A percentile compares a stretch with the other conserved stretches of the same genome.
phyloP scores from a whole-genome alignment of 2,797 vertebrate genomes.

The Manis crassicaudata region DNA sequence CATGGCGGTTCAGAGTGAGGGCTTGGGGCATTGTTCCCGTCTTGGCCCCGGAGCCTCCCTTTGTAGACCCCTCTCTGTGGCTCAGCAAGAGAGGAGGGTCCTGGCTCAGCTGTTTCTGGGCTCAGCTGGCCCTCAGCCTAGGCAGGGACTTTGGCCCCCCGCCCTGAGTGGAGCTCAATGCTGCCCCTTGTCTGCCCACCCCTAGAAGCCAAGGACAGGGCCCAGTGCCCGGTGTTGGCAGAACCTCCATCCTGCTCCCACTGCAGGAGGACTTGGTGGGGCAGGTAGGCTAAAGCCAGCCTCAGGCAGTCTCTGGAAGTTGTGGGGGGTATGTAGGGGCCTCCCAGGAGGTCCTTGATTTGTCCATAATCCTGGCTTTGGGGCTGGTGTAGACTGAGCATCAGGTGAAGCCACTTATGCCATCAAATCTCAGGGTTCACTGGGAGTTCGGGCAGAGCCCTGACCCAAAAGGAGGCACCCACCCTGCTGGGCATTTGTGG shows the following conservation, averaged over 20 bases:
- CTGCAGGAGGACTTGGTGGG: conserved; percentile 47
- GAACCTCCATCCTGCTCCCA: neutral
- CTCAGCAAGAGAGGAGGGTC: neutral
- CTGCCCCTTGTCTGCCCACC: conserved; percentile 64
- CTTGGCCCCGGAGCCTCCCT: neutral
- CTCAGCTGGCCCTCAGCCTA: conserved; percentile 51
- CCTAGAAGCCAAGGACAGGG: conserved; percentile 47
- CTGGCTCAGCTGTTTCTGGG: conserved; percentile 58
- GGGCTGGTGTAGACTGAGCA: neutral
- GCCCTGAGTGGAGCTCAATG: conserved; percentile 69
- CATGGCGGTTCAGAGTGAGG: neutral
- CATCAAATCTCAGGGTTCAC: neutral
- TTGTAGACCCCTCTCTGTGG: neutral
- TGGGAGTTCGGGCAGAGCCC: neutral
- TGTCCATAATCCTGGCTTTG: neutral
- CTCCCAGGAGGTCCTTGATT: neutral
- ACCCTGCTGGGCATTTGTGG: neutral
- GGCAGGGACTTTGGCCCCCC: conserved; percentile 54
- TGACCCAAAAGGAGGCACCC: neutral
- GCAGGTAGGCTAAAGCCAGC: conserved; percentile 58
- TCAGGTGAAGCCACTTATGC: neutral
- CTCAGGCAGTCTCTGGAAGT: conserved; percentile 34
- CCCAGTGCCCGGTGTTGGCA: conserved; percentile 61
- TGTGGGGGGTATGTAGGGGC: neutral
- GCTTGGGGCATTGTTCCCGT: neutral